phyloP scores from a whole-genome alignment of 2,797 vertebrate genomes.

The Caiman crocodilus region DNA sequence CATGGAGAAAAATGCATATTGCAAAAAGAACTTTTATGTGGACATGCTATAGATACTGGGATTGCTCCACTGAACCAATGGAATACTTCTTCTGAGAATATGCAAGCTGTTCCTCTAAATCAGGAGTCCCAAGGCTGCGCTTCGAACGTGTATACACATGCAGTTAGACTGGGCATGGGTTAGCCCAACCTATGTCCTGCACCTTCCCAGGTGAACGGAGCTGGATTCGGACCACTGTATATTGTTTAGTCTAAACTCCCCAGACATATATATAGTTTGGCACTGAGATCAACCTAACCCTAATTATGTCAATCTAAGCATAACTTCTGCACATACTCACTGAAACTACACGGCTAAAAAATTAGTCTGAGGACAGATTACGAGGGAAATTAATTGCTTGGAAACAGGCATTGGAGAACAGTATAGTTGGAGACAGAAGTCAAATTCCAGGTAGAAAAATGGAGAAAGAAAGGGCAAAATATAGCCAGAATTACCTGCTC shows the following conservation, averaged over 20 bases:
- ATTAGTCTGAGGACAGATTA: background rate
- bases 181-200: too few species aligned
- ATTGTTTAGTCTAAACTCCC: too few species aligned
- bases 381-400: background rate
- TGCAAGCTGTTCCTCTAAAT: background rate
- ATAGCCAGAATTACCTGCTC: background rate
- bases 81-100: background rate
- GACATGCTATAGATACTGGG: background rate
- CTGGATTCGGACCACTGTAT: too few species aligned
- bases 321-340: too few species aligned
- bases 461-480: background rate
- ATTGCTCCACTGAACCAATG: background rate
- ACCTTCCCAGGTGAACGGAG: too few species aligned
- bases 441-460: background rate
- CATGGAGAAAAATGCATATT: background rate
- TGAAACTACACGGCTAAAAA: background rate
- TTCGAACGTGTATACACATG: too few species aligned
- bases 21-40: background rate
- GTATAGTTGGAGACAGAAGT: background rate
- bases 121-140: background rate
- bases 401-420: background rate
- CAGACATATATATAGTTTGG: too few species aligned
- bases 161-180: too few species aligned
- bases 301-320: too few species aligned
- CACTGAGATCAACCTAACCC: too few species aligned